Evolutionary conservation across 2,888 invertebrate species (phyloP).

Genomic region (Mycalesis mineus): DNA sequence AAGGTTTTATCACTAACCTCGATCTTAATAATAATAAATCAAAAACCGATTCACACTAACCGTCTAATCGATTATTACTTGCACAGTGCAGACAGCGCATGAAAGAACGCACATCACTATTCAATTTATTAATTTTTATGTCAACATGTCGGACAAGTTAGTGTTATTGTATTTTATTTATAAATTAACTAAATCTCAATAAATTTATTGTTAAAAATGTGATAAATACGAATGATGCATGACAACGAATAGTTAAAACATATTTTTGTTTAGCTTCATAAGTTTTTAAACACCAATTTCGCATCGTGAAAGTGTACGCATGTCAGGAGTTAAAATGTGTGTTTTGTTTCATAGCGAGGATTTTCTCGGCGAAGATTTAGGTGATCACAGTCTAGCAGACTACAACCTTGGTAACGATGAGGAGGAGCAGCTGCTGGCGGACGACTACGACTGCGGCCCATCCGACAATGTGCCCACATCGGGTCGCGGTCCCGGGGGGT

Average conservation of each 20-base stretch:
- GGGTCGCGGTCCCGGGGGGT: conserved; percentile 34
- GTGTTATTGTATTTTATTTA: conserved; percentile 37
- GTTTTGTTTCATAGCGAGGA: conserved; percentile 64
- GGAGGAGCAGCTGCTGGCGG: conserved; percentile 69
- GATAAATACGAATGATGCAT: not conserved
- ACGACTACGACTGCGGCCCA: conserved; percentile 59
- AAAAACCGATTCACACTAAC: too few relatives aligned
- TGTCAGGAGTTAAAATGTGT: conserved; percentile 16
- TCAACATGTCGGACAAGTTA: conserved; percentile 76
- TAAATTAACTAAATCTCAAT: conserved; percentile 14
- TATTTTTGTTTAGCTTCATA: not conserved
- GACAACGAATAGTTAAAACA: not conserved
- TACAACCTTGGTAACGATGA: conserved; percentile 75
- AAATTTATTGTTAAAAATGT: not conserved
- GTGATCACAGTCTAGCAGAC: conserved; percentile 70
- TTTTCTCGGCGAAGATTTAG: conserved; percentile 70
- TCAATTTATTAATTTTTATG: conserved; percentile 31
- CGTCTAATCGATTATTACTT: too few relatives aligned
- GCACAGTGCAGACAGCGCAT: too few relatives aligned
- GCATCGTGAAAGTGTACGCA: not conserved
- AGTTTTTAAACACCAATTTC: not conserved
- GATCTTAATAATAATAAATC: too few relatives aligned
- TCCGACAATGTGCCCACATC: conserved; percentile 63
- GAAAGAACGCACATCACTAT: not conserved
- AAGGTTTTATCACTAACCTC: too few relatives aligned